A percentile compares a stretch with the other conserved stretches of the same genome.
phyloP scores from a whole-genome alignment of 1,140 invertebrate genomes.

The Neuroterus valhalla region DNA sequence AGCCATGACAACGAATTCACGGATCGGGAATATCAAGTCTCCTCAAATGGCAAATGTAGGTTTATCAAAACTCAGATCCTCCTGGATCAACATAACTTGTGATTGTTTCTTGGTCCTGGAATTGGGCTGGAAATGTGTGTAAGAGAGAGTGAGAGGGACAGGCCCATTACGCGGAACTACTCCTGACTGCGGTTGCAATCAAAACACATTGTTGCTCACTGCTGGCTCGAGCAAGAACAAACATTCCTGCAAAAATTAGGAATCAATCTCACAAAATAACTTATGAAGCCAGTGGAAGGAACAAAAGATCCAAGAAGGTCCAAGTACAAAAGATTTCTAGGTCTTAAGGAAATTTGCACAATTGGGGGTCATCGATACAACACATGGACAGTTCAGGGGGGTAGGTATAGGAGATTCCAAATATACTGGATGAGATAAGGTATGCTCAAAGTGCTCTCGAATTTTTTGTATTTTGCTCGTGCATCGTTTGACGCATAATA shows the following conservation, averaged over 20 bases:
- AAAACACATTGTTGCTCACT: constrained; percentile 14
- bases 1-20: constrained; percentile 46
- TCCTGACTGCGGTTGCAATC: constrained; percentile 28
- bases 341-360: constrained; percentile 10
- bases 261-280: constrained; percentile 21
- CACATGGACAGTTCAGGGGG: too few species aligned
- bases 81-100: constrained; percentile 32
- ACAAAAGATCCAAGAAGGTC: too few species aligned
- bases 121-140: constrained; percentile 26
- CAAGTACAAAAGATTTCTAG: constrained; percentile 22
- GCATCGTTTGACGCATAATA: too few species aligned
- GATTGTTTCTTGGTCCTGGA: constrained; percentile 20
- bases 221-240: constrained; percentile 13
- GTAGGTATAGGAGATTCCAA: too few species aligned
- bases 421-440: too few species aligned
- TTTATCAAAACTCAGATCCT: constrained; percentile 40
- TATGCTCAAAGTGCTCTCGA: too few species aligned
- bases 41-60: constrained; percentile 43
- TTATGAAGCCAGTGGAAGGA: constrained; percentile 28
- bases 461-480: too few species aligned
- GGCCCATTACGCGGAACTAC: constrained; percentile 15
- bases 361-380: too few species aligned
- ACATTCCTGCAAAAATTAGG: neutral
- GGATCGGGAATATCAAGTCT: constrained; percentile 47
- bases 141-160: neutral